Base-by-base conservation (phyloP, 2,888 invertebrate species). In the Stenotaenia linearis region DNA sequence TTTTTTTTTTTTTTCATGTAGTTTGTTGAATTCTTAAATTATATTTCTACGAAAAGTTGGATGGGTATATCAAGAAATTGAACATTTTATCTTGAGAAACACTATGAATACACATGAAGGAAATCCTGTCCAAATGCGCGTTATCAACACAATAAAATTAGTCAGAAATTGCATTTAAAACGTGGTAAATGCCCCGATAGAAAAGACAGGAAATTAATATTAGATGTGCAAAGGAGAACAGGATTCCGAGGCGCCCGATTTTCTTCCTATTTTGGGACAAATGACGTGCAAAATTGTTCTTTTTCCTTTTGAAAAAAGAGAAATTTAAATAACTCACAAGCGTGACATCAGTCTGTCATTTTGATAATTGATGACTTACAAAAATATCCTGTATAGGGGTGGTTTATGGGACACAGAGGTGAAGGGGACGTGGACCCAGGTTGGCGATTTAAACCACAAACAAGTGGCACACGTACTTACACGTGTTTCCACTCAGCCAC, bases 61-160 rank as follows among this genome's bases (percentile, higher is more conserved):
- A 50, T 50, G 50, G 18, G 18, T 18, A 50, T 50, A n/a, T 50
- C 18, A 50, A 50, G 69, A 28, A 69, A 23, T 69, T 69, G 7
- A 23, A 28, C 25, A 69, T 10, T 69, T 69, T 69, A 69, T 69
- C 69, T 69, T 69, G 28, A 69, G 69, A 69, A 69, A 69, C 69
- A 69, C 10, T 69, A 75, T 75, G 75, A 75, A 75, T 75, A 75
- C 35, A 37, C 75, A 75, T 75, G 75, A 75, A 75, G 75, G 75
- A 75, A 75, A 75, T 75, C 75, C 75, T 75, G 75, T 37, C 75
- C 28, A 25, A 69, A 69, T n/a, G 69, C 25, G 69, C 28, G 69
- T 69, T 69, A 69, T 69, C 69, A 69, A 69, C 69, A 69, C 69
- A 69, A 69, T 69, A 69, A 69, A 69, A 69, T 69, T 69, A 69